Evolutionary conservation across 2,888 invertebrate genomes (phyloP), one percentile per base, ranked within the genome.

Genomic region (Leucoma salicis): DNA sequence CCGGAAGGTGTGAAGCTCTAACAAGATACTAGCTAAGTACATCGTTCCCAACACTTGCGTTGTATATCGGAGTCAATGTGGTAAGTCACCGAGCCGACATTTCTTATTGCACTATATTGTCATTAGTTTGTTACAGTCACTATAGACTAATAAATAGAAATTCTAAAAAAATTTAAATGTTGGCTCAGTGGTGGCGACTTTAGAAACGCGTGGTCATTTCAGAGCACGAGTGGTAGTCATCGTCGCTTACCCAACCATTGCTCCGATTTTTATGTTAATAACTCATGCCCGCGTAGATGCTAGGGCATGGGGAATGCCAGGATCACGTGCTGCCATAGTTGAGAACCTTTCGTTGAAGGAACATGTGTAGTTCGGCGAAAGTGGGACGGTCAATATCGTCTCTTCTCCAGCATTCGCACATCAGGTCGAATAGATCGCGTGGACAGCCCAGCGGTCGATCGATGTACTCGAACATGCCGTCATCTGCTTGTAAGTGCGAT

Each of bases 381-480:
- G 93, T 90, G 3, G 97, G 97, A 24, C 97, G 87, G 53, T 94
- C 93, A 35, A 85, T 78, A 44, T 95, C 95, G 63, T 94, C 93
- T 27, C 94, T 90, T 47, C 94, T 92, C 96, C 96, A 97, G 78
- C 97, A 97, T 70, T 95, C 95, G 52, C 92, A 82, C 95, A 96
- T 95, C 58, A 96, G 88, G 67, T 96, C 95, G 88, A 95, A 95
- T 53, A 97, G 92, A 82, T 96, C 96, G 70, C 95, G 94, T 32
- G 95, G 94, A 53, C 94, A 94, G 63, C 92, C 92, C 14, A 91
- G 82, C 8, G 95, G 93, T 50, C 94, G 93, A 18, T 93, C 92
- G 36, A 96, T 88, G 66, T 85, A 84, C 64, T 91, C 90, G 83
- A 91, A 93, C 49, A 89, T 68, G 5, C 91, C 92, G 59, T 92